phyloP scores from a whole-genome alignment of 23 tunicate species.

The Ascidia mentula region DNA sequence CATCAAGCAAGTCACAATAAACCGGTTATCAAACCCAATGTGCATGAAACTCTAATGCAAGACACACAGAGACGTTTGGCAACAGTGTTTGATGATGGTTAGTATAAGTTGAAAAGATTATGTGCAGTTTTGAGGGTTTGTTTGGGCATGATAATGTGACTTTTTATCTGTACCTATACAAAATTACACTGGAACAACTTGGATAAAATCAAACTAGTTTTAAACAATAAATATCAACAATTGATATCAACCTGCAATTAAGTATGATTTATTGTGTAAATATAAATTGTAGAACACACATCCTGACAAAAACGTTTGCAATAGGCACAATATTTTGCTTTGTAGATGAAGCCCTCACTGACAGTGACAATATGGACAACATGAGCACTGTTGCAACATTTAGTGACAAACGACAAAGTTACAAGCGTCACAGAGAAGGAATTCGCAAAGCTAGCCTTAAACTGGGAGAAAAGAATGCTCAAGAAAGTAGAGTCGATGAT shows the following conservation, averaged over 20 bases:
- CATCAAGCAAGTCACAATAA: slow-evolving; percentile 8
- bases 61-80: slow-evolving; percentile 2
- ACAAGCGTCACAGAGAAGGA: slow-evolving; percentile 2
- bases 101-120: neutral
- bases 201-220: too few relatives aligned
- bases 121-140: too few relatives aligned
- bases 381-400: slow-evolving; percentile 36
- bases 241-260: too few relatives aligned
- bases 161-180: too few relatives aligned
- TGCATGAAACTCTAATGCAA: neutral
- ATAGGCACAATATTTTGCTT: too few relatives aligned
- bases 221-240: too few relatives aligned
- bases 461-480: slow-evolving; percentile 1
- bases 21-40: neutral
- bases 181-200: too few relatives aligned
- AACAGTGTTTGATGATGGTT: neutral
- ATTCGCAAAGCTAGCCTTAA: neutral
- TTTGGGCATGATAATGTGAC: too few relatives aligned
- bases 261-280: too few relatives aligned
- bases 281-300: too few relatives aligned
- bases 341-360: slow-evolving; percentile 18
- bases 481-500: slow-evolving; percentile 18
- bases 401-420: slow-evolving; percentile 11
- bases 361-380: slow-evolving; percentile 31
- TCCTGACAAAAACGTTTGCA: too few relatives aligned